Evolutionary conservation across 2,888 invertebrate species (phyloP), one percentile per base, ranked within the genome.

Genomic region (Ormyrus thymus): DNA sequence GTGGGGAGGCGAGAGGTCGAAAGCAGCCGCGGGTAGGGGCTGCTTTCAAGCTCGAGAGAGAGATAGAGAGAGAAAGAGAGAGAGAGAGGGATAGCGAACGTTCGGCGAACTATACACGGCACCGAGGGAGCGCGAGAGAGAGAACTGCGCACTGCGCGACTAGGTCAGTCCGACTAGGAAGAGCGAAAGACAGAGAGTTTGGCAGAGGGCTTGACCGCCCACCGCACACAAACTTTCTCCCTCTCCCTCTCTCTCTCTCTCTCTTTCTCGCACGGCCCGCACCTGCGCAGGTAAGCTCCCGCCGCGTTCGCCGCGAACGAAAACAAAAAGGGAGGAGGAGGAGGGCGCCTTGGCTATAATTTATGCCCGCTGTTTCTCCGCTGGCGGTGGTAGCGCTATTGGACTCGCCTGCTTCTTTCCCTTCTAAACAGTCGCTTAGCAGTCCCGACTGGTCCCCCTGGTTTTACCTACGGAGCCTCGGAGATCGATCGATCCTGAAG

Each of bases 91-190:
- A 48, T 6, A 48, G 11, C 11, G 53, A 48, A 56, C 56, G 55
- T 45, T 65, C n/a, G 50, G 50, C n/a, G 65, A 7, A 29, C 29
- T 29, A 29, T 9, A 55, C 29, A 50, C 65, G 50, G 50, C 50
- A 50, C 53, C 51, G 43, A 66, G 15, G 53, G 13, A 29, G 4
- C 29, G 4, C 29, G 29, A 29, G 29, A 29, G 51, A 51, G 56
- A 43, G 13, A 45, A n/a, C 55, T 13, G 58, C 59, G 59, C 50
- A 59, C 43, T 43, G 43, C 53, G 51, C 53, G 61, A 51, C 51
- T 73, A 73, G 73, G 73, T 73, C 73, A 74, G 15, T 50, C 59
- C 50, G 59, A 70, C 59, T 59, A 50, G 46, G 51, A 9, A 58
- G 58, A 29, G 29, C 7, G 5, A 48, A 48, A 64, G 48, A 13